Evolutionary conservation across 2,113 vertebrate genomes (phyloP).

Genomic region (Camarhynchus parvulus): DNA sequence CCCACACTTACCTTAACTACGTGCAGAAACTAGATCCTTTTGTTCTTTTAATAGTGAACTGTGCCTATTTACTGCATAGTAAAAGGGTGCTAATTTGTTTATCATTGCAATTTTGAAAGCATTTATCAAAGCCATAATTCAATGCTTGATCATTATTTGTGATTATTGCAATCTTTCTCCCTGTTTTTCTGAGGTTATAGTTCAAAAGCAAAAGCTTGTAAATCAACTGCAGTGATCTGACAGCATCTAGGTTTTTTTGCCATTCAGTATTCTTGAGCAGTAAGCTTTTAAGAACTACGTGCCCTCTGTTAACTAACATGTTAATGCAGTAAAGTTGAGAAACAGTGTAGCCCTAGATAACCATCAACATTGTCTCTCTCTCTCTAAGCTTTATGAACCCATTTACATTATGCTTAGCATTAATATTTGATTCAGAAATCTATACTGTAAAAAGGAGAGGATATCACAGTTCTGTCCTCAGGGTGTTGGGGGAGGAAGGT

Average conservation of each 20-base stretch:
- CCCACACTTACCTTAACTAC: neutral
- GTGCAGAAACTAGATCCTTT: neutral
- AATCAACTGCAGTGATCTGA: neutral
- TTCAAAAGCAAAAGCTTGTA: slow-evolving; percentile 18
- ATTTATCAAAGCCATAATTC: neutral
- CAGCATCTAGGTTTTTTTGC: neutral
- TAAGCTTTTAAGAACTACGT: slow-evolving; percentile 16
- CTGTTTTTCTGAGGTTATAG: neutral
- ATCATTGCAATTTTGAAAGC: neutral
- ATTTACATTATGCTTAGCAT: neutral
- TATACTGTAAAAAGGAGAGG: neutral
- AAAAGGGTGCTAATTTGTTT: slow-evolving; percentile 38
- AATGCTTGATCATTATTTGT: neutral
- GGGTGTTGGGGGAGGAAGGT: neutral
- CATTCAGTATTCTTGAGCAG: neutral
- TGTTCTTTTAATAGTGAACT: slow-evolving; percentile 41
- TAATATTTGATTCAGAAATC: slow-evolving; percentile 21
- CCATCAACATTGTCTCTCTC: neutral
- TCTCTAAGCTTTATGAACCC: neutral
- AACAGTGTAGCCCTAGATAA: neutral
- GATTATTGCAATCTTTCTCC: neutral
- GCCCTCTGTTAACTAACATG: neutral
- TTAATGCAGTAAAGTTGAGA: neutral
- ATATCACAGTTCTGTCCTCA: neutral
- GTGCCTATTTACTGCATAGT: slow-evolving; percentile 30